Percentiles rank a stretch among this genome's conserved stretches.
phyloP scores from a whole-genome alignment of 2,113 vertebrate species.

The Arothron firmamentum region DNA sequence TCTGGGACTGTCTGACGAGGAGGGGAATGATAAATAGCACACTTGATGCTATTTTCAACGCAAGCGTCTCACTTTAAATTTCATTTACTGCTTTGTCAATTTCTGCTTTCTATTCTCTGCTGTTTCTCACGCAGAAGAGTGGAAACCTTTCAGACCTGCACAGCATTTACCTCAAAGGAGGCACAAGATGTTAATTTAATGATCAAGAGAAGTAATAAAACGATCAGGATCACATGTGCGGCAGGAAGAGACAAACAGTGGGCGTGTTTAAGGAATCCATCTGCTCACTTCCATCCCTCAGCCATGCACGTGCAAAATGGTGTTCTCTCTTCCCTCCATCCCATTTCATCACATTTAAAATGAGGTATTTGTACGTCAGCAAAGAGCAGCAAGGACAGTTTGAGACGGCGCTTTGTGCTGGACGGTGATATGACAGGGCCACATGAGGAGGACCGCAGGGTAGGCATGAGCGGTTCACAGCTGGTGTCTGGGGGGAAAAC shows the following conservation, averaged over 20 bases:
- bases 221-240: neutral
- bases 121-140: neutral
- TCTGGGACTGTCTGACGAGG: neutral
- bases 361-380: constrained; percentile 1
- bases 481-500: constrained; percentile 63
- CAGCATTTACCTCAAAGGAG: neutral
- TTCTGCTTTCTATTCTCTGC: neutral
- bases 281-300: neutral
- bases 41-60: too few species aligned
- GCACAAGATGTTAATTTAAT: too few species aligned
- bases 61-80: too few species aligned
- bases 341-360: neutral
- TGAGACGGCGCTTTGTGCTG: constrained; percentile 2
- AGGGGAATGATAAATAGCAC: neutral
- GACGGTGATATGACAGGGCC: constrained; percentile 13
- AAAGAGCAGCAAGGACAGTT: constrained; percentile 4
- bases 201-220: neutral
- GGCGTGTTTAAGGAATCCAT: neutral
- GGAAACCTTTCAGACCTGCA: neutral
- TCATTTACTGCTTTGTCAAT: neutral
- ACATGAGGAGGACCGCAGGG: constrained; percentile 45
- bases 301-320: neutral
- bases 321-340: neutral
- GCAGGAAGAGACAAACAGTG: neutral
- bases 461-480: constrained; percentile 66